These are phyloP conservation scores for Isichthys henryi DNA, from an alignment of 2,113 vertebrate genomes.

Conservation along the genomic window DNA sequence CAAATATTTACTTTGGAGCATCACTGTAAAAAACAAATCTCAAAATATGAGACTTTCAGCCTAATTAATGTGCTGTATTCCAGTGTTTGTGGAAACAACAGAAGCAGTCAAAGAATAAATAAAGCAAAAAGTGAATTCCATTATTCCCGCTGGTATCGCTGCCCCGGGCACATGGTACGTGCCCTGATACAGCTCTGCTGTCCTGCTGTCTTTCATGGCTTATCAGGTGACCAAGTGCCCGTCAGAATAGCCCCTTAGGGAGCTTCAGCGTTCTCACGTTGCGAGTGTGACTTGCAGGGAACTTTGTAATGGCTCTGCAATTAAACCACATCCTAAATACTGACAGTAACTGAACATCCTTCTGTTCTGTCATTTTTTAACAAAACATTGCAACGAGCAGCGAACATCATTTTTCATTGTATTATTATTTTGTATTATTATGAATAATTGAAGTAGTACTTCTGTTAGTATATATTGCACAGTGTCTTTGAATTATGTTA, in stretches of 20 bases:
- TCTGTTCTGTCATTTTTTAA: slow-evolving; percentile 74
- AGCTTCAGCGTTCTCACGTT: background rate
- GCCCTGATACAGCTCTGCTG: background rate
- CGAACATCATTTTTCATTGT: background rate
- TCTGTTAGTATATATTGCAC: background rate
- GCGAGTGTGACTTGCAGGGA: slow-evolving; percentile 27
- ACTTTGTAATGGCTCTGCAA: slow-evolving; percentile 59
- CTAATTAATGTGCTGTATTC: background rate
- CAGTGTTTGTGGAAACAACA: background rate
- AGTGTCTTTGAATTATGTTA: background rate
- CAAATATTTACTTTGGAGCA: background rate
- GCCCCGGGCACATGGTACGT: background rate
- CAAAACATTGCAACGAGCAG: slow-evolving; percentile 77
- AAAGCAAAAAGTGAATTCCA: background rate
- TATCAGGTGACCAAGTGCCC: slow-evolving; percentile 36
- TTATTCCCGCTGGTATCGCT: background rate
- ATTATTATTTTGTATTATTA: background rate
- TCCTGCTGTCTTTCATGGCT: background rate
- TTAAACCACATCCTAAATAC: slow-evolving; percentile 73
- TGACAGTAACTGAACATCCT: slow-evolving; percentile 79
- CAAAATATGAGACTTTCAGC: background rate
- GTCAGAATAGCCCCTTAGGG: slow-evolving; percentile 43
- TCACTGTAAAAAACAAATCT: background rate
- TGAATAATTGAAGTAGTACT: background rate
- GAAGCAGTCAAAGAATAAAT: background rate